phyloP scores from a whole-genome alignment of 2,113 vertebrate genomes.

The Shinisaurus crocodilurus region DNA sequence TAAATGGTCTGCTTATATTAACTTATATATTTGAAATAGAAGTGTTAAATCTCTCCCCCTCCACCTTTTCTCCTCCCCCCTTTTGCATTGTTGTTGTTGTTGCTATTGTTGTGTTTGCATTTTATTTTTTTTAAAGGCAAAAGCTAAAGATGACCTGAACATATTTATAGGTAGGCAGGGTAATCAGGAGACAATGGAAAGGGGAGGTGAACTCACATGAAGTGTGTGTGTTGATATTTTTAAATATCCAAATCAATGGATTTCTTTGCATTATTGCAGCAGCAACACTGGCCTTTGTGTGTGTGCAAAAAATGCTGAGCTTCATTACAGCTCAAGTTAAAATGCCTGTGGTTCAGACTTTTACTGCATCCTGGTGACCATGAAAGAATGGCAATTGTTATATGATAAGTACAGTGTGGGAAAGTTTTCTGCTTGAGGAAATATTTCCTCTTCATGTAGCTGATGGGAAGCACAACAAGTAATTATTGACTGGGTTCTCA shows the following conservation, averaged over 20 bases:
- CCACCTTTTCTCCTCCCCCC: too few species aligned
- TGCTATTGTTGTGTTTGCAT: too few species aligned
- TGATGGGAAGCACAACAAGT: neutral
- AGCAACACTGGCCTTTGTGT: neutral
- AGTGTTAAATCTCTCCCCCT: too few species aligned
- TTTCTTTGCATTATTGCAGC: slow-evolving; percentile 14
- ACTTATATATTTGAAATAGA: too few species aligned
- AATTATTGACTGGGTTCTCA: neutral
- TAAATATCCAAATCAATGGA: neutral
- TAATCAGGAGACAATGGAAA: too few species aligned
- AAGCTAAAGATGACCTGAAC: too few species aligned
- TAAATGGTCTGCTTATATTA: too few species aligned
- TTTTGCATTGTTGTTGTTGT: too few species aligned
- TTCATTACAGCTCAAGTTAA: neutral
- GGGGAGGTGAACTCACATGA: too few species aligned
- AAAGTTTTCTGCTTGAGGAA: fast-evolving
- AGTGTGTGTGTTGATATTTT: neutral
- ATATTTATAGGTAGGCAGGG: too few species aligned
- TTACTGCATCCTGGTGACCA: neutral
- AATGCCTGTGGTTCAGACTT: slow-evolving; percentile 6
- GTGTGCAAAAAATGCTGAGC: slow-evolving; percentile 14
- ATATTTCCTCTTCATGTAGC: fast-evolving
- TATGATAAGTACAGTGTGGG: slow-evolving; percentile 7
- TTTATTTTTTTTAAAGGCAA: too few species aligned
- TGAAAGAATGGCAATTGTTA: neutral